These are phyloP conservation scores for Ceuthmochares aereus DNA, from an alignment of 2,113 vertebrate species.

Conservation along the genomic window DNA sequence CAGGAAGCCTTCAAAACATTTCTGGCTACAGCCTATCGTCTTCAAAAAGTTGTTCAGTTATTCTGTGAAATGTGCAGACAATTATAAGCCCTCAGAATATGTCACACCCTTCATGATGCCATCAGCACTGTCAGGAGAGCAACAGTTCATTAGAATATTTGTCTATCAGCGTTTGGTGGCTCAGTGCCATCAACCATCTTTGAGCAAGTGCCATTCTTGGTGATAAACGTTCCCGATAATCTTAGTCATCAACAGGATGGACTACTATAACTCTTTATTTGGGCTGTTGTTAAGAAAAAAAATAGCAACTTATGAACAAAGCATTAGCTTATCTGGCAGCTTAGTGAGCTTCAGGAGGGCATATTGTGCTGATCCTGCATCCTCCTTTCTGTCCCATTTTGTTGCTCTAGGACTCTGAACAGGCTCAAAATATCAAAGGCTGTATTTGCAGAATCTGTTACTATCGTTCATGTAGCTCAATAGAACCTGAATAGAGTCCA, in stretches of 20 bases:
- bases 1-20: conserved; percentile 66
- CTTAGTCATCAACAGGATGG: not conserved
- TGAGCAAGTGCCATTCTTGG: not conserved
- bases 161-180: conserved; percentile 56
- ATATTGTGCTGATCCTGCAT: not conserved
- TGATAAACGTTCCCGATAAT: not conserved
- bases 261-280: not conserved
- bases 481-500: not conserved
- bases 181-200: conserved; percentile 26
- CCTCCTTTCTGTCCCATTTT: not conserved
- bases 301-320: not conserved
- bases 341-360: not conserved
- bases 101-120: conserved; percentile 47
- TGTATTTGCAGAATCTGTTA: not conserved
- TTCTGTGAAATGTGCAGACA: conserved; percentile 59
- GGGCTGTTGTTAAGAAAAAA: not conserved
- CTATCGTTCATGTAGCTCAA: not conserved
- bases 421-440: not conserved
- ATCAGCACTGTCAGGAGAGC: conserved; percentile 57
- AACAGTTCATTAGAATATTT: conserved; percentile 55
- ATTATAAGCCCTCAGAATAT: conserved; percentile 37
- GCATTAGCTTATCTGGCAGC: not conserved
- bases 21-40: conserved; percentile 29
- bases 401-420: not conserved
- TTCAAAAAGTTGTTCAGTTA: conserved; percentile 20